These are phyloP conservation scores for Nemotelus pantherinus DNA, from an alignment of 2,888 invertebrate species.

Conservation along the genomic window DNA sequence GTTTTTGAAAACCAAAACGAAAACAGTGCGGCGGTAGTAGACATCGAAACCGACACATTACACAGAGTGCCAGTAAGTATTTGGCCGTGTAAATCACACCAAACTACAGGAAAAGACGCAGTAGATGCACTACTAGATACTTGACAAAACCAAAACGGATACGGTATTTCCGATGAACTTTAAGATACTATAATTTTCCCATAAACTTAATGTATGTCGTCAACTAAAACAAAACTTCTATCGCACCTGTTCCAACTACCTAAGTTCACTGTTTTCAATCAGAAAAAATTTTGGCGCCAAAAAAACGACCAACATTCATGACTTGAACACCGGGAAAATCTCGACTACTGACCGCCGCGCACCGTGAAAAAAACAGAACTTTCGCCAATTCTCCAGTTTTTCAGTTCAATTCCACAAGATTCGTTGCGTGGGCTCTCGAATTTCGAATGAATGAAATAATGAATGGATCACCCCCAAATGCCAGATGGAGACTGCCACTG, in stretches of 20 bases:
- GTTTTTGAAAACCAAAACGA: not conserved
- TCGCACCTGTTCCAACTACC: slow-evolving; percentile 9
- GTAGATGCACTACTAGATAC: not conserved
- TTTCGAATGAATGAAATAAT: not conserved
- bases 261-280: not conserved
- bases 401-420: not conserved
- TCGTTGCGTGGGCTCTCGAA: not conserved
- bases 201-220: too few relatives aligned
- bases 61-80: not conserved
- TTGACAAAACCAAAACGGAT: not conserved
- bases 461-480: slow-evolving; percentile 40
- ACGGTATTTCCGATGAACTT: too few relatives aligned
- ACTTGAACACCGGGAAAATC: slow-evolving; percentile 13
- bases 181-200: too few relatives aligned
- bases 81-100: not conserved
- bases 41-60: not conserved
- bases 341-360: slow-evolving; percentile 10
- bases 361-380: slow-evolving; percentile 20
- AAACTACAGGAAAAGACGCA: not conserved
- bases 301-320: slow-evolving; percentile 27
- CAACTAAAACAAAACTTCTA: slow-evolving; percentile 5
- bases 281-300: slow-evolving; percentile 27
- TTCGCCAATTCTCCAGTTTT: not conserved
- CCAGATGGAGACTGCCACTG: slow-evolving; percentile 38
- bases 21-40: not conserved